phyloP scores from a whole-genome alignment of 2,113 vertebrate species.

The Canis aureus region DNA sequence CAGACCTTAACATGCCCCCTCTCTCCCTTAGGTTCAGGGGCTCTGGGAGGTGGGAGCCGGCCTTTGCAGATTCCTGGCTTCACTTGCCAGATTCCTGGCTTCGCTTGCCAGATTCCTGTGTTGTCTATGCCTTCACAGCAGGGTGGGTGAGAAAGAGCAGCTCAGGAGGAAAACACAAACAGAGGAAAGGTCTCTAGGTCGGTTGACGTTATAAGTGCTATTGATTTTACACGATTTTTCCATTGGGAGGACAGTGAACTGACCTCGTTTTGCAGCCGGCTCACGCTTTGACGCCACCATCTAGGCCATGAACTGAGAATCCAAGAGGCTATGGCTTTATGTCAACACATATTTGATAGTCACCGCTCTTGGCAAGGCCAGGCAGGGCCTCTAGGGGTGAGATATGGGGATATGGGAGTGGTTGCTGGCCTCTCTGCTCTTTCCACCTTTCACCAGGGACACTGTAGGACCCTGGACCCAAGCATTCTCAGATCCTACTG shows the following conservation, averaged over 20 bases:
- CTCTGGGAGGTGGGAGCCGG: background rate
- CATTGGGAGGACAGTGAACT: constrained; percentile 75
- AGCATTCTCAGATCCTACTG: background rate
- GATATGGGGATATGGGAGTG: constrained; percentile 10
- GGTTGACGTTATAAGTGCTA: constrained; percentile 76
- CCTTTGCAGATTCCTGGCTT: constrained; percentile 41
- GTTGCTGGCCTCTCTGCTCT: background rate
- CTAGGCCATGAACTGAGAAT: constrained; percentile 76
- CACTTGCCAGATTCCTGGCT: background rate
- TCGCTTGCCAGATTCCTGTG: constrained; percentile 51
- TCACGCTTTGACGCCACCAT: constrained; percentile 71
- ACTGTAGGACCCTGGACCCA: background rate
- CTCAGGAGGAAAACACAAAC: constrained; percentile 72
- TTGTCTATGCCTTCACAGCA: constrained; percentile 54
- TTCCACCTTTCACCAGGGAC: constrained; percentile 27
- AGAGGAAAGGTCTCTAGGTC: constrained; percentile 74
- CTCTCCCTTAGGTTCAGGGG: background rate
- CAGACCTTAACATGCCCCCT: background rate
- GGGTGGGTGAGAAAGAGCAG: constrained; percentile 58
- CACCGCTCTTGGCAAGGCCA: constrained; percentile 51
- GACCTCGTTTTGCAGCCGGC: constrained; percentile 67
- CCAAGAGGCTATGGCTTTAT: constrained; percentile 71
- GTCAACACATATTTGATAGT: constrained; percentile 68
- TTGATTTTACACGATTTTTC: constrained; percentile 82
- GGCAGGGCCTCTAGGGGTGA: background rate